A percentile compares a stretch with the other conserved stretches of the same genome.
Conservation (phyloP, 2,113 vertebrate genomes). For the Macaca nemestrina region DNA sequence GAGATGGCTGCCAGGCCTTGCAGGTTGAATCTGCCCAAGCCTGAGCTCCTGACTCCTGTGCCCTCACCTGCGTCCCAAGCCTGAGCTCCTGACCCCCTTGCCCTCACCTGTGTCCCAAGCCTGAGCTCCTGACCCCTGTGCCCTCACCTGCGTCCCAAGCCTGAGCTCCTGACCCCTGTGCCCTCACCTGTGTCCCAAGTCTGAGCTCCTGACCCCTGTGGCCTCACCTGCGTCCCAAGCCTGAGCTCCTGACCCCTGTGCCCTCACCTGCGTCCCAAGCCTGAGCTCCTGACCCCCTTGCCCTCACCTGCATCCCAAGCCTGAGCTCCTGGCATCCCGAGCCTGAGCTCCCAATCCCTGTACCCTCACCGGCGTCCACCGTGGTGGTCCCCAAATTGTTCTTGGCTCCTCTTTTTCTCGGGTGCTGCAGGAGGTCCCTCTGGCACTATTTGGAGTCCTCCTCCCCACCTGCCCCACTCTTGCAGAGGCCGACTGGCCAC, state of each 20-base stretch:
- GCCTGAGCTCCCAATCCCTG: neutral
- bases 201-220: too few species aligned
- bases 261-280: too few species aligned
- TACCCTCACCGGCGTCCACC: neutral
- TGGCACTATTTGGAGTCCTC: neutral
- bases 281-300: too few species aligned
- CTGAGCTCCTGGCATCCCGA: neutral
- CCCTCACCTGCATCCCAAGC: too few species aligned
- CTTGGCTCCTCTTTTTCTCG: neutral
- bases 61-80: too few species aligned
- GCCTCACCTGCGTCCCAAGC: too few species aligned
- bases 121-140: neutral
- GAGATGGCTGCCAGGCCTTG: neutral
- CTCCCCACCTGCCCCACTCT: neutral
- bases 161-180: too few species aligned
- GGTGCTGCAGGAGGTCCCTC: too few species aligned
- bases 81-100: accelerated
- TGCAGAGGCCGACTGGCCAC: neutral
- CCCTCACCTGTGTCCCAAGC: too few species aligned
- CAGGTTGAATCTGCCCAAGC: too few species aligned
- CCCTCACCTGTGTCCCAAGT: accelerated
- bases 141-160: too few species aligned
- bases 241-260: too few species aligned
- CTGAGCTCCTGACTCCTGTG: accelerated
- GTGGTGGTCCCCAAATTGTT: neutral